These are phyloP conservation scores for Centrocercus urophasianus DNA, from an alignment of 2,113 vertebrate genomes.

Conservation along the genomic window DNA sequence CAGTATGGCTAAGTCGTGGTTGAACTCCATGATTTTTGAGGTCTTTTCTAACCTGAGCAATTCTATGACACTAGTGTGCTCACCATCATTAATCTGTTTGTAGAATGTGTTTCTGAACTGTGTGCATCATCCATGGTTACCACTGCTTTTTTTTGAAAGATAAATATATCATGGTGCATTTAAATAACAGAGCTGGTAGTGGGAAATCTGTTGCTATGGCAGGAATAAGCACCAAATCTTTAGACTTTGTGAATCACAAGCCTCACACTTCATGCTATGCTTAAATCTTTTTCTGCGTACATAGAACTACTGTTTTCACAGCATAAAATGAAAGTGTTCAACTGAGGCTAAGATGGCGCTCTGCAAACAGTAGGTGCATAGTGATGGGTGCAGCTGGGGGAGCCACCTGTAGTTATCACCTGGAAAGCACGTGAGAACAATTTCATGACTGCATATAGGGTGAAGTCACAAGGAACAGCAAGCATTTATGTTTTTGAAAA, in stretches of 20 bases:
- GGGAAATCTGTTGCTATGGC: neutral
- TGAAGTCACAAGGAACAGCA: neutral
- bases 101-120: neutral
- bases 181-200: neutral
- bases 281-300: neutral
- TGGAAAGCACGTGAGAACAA: neutral
- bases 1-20: too few species aligned
- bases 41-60: too few species aligned
- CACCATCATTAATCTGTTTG: neutral
- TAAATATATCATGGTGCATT: neutral
- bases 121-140: neutral
- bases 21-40: too few species aligned
- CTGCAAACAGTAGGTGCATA: neutral
- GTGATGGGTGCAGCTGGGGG: neutral
- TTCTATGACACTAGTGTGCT: neutral
- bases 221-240: neutral
- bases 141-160: neutral
- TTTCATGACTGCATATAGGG: neutral
- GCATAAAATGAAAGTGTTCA: neutral
- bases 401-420: neutral
- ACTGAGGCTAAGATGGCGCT: neutral
- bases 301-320: neutral
- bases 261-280: neutral
- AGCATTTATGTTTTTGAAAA: neutral
- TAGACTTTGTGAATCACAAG: neutral